Percentiles rank a stretch among this genome's conserved stretches.
phyloP scores from a whole-genome alignment of 2,797 vertebrate species.

The Triplophysa yarkandensis region DNA sequence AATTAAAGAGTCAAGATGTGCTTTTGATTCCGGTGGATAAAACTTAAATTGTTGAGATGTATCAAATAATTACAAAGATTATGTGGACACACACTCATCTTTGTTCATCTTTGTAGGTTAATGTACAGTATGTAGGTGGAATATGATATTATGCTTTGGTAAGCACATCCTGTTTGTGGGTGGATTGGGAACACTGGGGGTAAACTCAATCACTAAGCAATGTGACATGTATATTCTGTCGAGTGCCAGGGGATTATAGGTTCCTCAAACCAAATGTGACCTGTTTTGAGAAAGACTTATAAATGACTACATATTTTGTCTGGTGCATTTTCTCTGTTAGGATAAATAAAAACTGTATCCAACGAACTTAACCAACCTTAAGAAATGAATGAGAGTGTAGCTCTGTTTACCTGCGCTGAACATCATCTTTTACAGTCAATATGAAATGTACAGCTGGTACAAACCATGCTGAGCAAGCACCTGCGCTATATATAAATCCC shows the following conservation, averaged over 20 bases:
- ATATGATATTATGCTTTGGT: conserved; percentile 29
- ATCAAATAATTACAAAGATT: not conserved
- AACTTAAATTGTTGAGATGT: not conserved
- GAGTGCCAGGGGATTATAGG: not conserved
- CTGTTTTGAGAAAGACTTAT: not conserved
- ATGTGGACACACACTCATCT: not conserved
- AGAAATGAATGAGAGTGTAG: not conserved
- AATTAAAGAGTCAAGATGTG: not conserved
- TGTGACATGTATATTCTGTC: not conserved
- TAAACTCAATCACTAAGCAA: not conserved
- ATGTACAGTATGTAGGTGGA: not conserved
- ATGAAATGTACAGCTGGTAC: conserved; percentile 13
- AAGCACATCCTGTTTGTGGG: conserved; percentile 15
- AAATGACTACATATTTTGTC: not conserved
- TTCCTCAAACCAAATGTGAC: not conserved
- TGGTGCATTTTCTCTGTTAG: not conserved
- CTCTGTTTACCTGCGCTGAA: not conserved
- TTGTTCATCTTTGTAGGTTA: not conserved
- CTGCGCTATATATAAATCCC: conserved; percentile 48
- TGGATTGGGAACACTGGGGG: not conserved
- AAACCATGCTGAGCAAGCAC: conserved; percentile 39
- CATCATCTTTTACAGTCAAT: conserved; percentile 3
- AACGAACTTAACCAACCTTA: not conserved
- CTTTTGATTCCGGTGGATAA: not conserved
- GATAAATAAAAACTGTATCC: not conserved